A percentile compares a stretch with the other conserved stretches of the same genome.
These are phyloP conservation scores for Teinopalpus imperialis DNA, from an alignment of 2,888 invertebrate species.

Conservation along the genomic window DNA sequence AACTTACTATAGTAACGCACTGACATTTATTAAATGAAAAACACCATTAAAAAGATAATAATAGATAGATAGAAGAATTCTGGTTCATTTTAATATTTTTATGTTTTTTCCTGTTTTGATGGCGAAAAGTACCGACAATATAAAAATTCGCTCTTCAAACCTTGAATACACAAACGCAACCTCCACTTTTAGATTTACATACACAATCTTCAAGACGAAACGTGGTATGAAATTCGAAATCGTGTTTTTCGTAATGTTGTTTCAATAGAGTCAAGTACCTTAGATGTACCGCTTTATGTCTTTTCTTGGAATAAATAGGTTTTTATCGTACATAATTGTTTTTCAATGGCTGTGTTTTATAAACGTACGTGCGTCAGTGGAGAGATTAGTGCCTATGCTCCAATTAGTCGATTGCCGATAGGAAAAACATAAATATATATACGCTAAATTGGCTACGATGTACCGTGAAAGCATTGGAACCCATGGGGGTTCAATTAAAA, in stretches of 20 bases:
- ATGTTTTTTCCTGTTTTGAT: neutral
- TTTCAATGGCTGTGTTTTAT: slow-evolving; percentile 21
- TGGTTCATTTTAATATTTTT: slow-evolving; percentile 17
- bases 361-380: slow-evolving; percentile 57
- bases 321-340: slow-evolving; percentile 42
- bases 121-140: slow-evolving; percentile 45
- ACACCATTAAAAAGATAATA: no score
- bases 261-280: no score
- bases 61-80: no score
- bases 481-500: no score
- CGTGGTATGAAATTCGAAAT: neutral
- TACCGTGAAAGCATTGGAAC: no score
- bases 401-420: slow-evolving; percentile 52
- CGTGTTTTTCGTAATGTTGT: slow-evolving; percentile 2
- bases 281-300: neutral
- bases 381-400: slow-evolving; percentile 43
- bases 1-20: no score
- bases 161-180: slow-evolving; percentile 11
- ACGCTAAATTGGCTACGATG: no score
- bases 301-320: slow-evolving; percentile 31
- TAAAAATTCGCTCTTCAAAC: neutral
- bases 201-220: neutral
- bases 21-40: no score
- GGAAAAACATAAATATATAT: slow-evolving; percentile 57
- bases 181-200: slow-evolving; percentile 7